Evolutionary conservation across 2,888 invertebrate genomes (phyloP), one percentile per base, ranked within the genome.

Genomic region (Corbicula japonica): DNA sequence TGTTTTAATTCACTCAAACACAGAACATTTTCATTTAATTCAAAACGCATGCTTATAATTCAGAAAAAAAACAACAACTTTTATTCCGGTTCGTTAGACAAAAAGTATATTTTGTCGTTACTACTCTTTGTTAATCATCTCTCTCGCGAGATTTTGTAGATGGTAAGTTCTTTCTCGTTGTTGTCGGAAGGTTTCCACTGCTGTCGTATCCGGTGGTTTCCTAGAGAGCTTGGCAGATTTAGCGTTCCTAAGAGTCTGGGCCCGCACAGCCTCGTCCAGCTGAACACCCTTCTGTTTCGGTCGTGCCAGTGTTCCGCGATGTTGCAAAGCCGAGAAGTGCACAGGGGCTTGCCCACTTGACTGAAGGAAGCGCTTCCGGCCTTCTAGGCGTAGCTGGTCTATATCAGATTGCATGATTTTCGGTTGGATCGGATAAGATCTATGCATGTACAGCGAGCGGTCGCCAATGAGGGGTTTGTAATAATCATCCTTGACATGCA

Each of bases 381-480:
- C 76, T 34, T 72, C 76, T 48, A 83, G 69, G 23, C 82, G 58
- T 5, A 79, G 44, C 48, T 76, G 72, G 21, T 83, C 76, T 21
- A 83, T 83, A 35, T 83, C 76, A 0, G 82, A 79, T 26, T 70
- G 73, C 18, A 73, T 48, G 8, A 76, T 38, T 26, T 48, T 69
- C 2, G 76, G 78, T 30, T 56, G 50, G 10, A 60, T 41, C 35
- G 78, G 78, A 34, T 79, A 83, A 8, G 82, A 50, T 4, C 60
- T 62, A 15, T 66, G 54, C 73, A 79, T 78, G 23, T 52, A 83
- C 21, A 73, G 52, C 2, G 65, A 60, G 12, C 82, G 56, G 34
- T 83, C 82, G 1, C 82, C 82, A 10, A 78, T 72, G 2, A 83
- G 35, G 12, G 82, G 78, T 61, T 83, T 83, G 32, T 76, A 69